Evolutionary conservation across 2,888 invertebrate species (phyloP).

Genomic region (Nomada ruficornis): DNA sequence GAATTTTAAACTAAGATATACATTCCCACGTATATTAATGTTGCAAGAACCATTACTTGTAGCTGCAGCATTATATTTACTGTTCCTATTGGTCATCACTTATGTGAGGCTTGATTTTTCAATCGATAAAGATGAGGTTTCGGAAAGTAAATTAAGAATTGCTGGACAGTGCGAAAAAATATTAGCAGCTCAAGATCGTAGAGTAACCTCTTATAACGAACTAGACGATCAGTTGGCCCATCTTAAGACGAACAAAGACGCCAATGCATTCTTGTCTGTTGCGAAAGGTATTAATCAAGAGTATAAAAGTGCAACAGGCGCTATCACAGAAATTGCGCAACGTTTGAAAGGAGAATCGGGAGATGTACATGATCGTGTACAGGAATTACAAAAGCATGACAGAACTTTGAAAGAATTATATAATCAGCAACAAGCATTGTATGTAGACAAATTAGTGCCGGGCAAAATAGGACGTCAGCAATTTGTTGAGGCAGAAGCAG

Average conservation of each 20-base stretch:
- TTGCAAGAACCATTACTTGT: constrained; percentile 97
- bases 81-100: constrained; percentile 96
- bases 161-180: constrained; percentile 86
- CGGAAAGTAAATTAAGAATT: constrained; percentile 84
- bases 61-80: constrained; percentile 93
- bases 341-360: constrained; percentile 87
- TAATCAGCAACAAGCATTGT: constrained; percentile 85
- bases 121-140: constrained; percentile 89
- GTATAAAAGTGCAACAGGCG: constrained; percentile 86
- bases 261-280: constrained; percentile 83
- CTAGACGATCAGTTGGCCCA: constrained; percentile 87
- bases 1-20: constrained; percentile 95
- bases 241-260: constrained; percentile 87
- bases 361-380: constrained; percentile 87
- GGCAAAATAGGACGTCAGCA: constrained; percentile 87
- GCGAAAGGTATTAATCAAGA: constrained; percentile 87
- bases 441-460: constrained; percentile 87
- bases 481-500: constrained; percentile 87
- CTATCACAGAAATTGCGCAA: constrained; percentile 85
- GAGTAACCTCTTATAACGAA: constrained; percentile 86
- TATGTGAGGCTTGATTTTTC: constrained; percentile 98
- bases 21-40: constrained; percentile 93
- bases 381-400: constrained; percentile 87
- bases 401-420: constrained; percentile 84
- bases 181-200: constrained; percentile 86